Evolutionary conservation across 2,888 invertebrate species (phyloP).

Genomic region (Conops quadrifasciatus): DNA sequence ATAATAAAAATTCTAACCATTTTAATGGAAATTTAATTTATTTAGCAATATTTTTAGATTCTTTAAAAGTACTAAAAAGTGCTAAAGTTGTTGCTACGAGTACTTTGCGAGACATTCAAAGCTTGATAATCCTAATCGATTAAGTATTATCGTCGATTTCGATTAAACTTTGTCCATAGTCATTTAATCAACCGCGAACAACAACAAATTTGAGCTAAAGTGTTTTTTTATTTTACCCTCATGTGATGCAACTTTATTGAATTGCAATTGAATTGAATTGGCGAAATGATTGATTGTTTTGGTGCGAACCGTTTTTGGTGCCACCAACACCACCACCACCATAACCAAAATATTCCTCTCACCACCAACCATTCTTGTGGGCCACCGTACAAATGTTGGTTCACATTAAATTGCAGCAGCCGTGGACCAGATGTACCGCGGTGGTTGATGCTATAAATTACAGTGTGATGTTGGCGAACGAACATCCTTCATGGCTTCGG

Average conservation of each 20-base stretch:
- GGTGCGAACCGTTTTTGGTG: background rate
- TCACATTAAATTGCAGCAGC: background rate
- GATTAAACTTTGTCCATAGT: background rate
- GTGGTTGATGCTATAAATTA: conserved; percentile 4
- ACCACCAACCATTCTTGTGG: conserved; percentile 5
- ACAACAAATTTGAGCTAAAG: background rate
- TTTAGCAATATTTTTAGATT: background rate
- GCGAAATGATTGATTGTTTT: conserved; percentile 14
- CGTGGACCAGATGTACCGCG: background rate
- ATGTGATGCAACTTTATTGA: conserved; percentile 10
- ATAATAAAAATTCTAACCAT: background rate
- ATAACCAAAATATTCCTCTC: background rate
- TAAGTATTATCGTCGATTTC: background rate
- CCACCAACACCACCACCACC: background rate
- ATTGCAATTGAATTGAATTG: conserved; percentile 1
- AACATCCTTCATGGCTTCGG: background rate
- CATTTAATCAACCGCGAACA: background rate
- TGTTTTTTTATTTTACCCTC: background rate
- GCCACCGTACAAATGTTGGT: background rate
- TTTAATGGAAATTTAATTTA: background rate
- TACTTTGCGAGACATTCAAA: too few relatives aligned
- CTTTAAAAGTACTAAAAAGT: background rate
- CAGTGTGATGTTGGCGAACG: background rate
- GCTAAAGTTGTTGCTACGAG: background rate
- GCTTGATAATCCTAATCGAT: background rate